Percentiles rank a stretch among this genome's conserved stretches.
phyloP scores from a whole-genome alignment of 1,140 invertebrate species.

The Drosophila nigromelanica region DNA sequence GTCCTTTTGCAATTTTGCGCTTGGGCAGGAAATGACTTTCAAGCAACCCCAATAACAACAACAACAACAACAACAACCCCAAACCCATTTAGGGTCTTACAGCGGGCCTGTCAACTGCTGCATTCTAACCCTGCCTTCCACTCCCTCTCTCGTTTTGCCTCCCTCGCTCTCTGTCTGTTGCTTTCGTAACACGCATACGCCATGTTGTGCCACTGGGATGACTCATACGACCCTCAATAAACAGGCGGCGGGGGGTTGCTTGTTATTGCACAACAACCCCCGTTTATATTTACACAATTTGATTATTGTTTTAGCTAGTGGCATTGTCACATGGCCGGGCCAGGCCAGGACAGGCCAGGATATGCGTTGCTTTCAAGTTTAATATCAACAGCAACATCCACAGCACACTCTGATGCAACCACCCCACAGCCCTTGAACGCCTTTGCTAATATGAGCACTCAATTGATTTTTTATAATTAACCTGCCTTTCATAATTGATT shows the following conservation, averaged over 20 bases:
- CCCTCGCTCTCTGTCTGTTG: not conserved
- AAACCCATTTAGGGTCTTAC: slow-evolving; percentile 15
- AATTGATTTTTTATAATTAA: slow-evolving; percentile 35
- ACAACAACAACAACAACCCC: slow-evolving; percentile 16
- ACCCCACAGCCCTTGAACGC: not conserved
- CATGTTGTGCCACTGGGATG: slow-evolving; percentile 50
- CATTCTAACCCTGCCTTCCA: not conserved
- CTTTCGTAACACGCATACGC: slow-evolving; percentile 58
- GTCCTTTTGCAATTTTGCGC: slow-evolving; percentile 33
- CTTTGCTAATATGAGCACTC: slow-evolving; percentile 6
- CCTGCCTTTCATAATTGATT: slow-evolving; percentile 43
- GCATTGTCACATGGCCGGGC: not conserved
- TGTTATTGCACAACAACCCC: slow-evolving; percentile 41
- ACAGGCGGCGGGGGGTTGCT: not conserved
- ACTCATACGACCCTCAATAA: slow-evolving; percentile 49
- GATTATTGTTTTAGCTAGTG: slow-evolving; percentile 21
- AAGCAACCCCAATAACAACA: slow-evolving; percentile 28
- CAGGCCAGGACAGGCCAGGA: slow-evolving; percentile 5
- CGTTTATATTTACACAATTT: slow-evolving; percentile 35
- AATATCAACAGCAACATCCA: slow-evolving; percentile 16
- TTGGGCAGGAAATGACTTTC: slow-evolving; percentile 46
- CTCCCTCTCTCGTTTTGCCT: not conserved
- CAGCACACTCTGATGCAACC: not conserved
- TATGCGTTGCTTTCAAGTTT: slow-evolving; percentile 20
- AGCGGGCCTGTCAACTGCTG: slow-evolving; percentile 25